These are phyloP conservation scores for Amphiprion percula DNA, from an alignment of 2,113 vertebrate species.

Conservation along the genomic window DNA sequence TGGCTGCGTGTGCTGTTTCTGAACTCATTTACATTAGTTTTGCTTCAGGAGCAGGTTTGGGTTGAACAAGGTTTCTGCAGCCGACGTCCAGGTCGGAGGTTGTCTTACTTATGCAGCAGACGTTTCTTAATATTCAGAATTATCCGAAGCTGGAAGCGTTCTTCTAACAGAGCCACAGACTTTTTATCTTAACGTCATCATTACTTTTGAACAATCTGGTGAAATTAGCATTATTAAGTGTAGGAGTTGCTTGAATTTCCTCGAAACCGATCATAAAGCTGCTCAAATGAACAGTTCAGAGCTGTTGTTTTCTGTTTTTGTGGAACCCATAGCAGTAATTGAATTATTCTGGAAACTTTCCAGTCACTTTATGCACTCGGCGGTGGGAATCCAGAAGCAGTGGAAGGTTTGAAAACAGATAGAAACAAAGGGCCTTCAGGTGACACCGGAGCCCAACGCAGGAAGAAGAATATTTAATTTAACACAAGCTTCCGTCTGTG, in stretches of 20 bases:
- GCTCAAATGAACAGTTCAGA: background rate
- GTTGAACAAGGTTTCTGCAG: background rate
- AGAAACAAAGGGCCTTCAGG: conserved; percentile 7
- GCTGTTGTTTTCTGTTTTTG: background rate
- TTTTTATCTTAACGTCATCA: background rate
- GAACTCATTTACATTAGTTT: background rate
- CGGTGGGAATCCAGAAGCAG: background rate
- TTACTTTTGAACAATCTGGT: background rate
- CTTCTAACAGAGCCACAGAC: background rate
- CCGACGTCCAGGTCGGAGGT: background rate
- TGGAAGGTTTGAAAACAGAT: background rate
- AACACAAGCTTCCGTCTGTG: background rate
- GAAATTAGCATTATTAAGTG: background rate
- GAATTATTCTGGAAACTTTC: background rate
- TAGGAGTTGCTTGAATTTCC: background rate
- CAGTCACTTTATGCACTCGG: background rate
- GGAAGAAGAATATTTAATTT: background rate
- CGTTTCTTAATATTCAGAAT: background rate
- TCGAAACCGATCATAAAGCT: too few relatives aligned
- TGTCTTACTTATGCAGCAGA: background rate
- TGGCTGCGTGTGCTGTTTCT: background rate
- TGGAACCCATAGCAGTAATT: background rate
- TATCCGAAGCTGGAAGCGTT: background rate
- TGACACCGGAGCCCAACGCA: background rate
- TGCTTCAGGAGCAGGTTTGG: background rate